These are phyloP conservation scores for Drosophila eohydei DNA, from an alignment of 2,888 invertebrate species.

Conservation along the genomic window DNA sequence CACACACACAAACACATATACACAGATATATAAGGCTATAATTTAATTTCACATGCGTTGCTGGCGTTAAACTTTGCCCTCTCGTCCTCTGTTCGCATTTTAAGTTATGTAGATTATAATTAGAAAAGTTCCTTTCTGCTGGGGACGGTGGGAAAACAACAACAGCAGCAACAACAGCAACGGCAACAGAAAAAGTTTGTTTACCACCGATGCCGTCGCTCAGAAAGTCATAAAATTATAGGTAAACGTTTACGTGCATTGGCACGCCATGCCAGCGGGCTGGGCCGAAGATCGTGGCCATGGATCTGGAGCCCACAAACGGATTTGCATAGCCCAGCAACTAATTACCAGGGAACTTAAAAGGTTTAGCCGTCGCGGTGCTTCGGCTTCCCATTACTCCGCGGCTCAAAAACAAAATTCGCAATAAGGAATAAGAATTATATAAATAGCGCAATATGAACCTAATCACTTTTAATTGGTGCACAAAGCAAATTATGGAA, in stretches of 20 bases:
- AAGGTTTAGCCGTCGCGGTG: constrained; percentile 48
- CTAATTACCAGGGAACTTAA: constrained; percentile 71
- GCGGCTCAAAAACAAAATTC: constrained; percentile 38
- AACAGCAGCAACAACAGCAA: constrained; percentile 11
- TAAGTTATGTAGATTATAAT: constrained; percentile 81
- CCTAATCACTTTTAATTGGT: constrained; percentile 79
- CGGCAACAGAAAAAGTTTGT: constrained; percentile 38
- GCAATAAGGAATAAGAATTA: constrained; percentile 57
- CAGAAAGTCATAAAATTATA: constrained; percentile 79
- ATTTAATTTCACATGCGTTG: constrained; percentile 77
- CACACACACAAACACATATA: constrained; percentile 15
- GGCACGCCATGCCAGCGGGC: constrained; percentile 42
- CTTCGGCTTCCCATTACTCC: constrained; percentile 46
- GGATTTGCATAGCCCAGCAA: constrained; percentile 62
- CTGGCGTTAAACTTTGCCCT: constrained; percentile 69
- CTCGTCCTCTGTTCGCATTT: constrained; percentile 71
- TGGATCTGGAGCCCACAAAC: constrained; percentile 23
- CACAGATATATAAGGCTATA: constrained; percentile 45
- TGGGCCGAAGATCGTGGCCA: not conserved
- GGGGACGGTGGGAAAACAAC: not conserved
- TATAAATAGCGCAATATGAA: constrained; percentile 74
- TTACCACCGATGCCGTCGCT: constrained; percentile 40
- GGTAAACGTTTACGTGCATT: constrained; percentile 80
- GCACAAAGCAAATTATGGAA: constrained; percentile 65
- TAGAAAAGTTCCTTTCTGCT: constrained; percentile 69